Evolutionary conservation across 2,113 vertebrate genomes (phyloP).

Genomic region (Eurypyga helias): DNA sequence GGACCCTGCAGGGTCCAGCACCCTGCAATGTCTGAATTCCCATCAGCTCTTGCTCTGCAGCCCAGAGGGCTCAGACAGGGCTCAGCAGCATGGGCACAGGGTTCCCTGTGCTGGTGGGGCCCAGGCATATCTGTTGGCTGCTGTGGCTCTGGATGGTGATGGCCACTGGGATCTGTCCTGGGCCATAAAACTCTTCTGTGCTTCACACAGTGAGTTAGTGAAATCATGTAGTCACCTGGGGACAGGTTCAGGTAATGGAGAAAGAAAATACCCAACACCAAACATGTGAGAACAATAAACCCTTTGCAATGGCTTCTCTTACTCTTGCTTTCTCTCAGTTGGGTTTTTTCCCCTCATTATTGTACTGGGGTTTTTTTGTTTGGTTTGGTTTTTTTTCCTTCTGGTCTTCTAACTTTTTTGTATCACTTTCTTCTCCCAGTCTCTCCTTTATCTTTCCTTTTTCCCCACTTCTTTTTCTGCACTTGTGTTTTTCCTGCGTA

Average conservation of each 20-base stretch:
- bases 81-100: fast-evolving
- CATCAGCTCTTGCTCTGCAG: background rate
- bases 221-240: background rate
- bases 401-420: background rate
- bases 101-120: background rate
- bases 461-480: background rate
- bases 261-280: background rate
- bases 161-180: background rate
- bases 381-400: background rate
- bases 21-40: fast-evolving
- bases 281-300: background rate
- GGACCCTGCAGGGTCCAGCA: background rate
- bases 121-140: background rate
- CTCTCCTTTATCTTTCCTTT: background rate
- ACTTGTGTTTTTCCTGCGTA: background rate
- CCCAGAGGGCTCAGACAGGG: background rate
- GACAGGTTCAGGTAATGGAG: background rate
- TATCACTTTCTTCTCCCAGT: background rate
- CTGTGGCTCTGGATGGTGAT: background rate
- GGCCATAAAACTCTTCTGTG: background rate
- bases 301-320: background rate
- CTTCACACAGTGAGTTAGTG: background rate
- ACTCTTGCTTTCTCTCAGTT: background rate
- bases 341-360: no score
- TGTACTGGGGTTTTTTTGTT: background rate